Percentiles rank a stretch among this genome's conserved stretches.
phyloP scores from a whole-genome alignment of 2,797 vertebrate genomes.

The Xerus rutilus region DNA sequence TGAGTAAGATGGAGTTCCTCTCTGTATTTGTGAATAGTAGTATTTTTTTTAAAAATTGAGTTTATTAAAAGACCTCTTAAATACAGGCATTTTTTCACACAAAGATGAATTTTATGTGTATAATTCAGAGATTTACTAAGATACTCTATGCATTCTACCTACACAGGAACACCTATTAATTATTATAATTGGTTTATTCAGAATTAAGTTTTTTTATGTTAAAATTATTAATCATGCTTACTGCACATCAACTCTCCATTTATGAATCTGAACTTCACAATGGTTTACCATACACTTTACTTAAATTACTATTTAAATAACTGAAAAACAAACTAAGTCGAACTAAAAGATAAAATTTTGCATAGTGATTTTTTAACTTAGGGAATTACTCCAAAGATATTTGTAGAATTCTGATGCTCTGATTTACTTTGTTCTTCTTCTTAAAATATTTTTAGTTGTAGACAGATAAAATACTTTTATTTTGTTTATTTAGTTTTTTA shows the following conservation, averaged over 20 bases:
- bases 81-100: constrained; percentile 16
- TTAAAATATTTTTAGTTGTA: too few species aligned
- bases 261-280: constrained; percentile 78
- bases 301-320: constrained; percentile 84
- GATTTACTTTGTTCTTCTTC: background rate
- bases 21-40: background rate
- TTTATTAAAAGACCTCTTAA: constrained; percentile 32
- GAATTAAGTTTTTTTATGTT: constrained; percentile 61
- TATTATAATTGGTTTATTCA: constrained; percentile 50
- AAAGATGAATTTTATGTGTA: constrained; percentile 29
- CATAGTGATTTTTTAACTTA: constrained; percentile 10
- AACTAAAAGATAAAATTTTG: constrained; percentile 71
- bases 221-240: constrained; percentile 83
- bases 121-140: constrained; percentile 79
- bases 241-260: constrained; percentile 80
- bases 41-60: background rate
- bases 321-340: constrained; percentile 73
- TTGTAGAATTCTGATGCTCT: background rate
- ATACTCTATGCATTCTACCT: constrained; percentile 77
- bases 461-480: too few species aligned
- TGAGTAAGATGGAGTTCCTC: background rate
- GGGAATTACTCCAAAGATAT: background rate
- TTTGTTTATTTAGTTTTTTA: too few species aligned
- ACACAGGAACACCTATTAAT: constrained; percentile 69
- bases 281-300: constrained; percentile 60